Evolutionary conservation across 2,113 vertebrate genomes (phyloP).

Genomic region (Misgurnus anguillicaudatus): DNA sequence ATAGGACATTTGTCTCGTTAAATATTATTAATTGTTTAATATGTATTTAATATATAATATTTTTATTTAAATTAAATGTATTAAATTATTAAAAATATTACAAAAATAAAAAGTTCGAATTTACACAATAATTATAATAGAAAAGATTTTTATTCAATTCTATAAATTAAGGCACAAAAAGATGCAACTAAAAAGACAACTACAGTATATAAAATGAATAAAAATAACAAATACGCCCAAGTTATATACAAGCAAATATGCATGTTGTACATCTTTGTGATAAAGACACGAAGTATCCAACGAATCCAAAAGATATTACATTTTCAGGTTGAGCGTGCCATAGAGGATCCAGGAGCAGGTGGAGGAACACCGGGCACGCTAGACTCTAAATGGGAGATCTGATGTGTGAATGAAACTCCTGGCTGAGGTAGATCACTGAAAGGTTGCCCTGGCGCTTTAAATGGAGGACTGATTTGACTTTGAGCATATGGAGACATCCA

Average conservation of each 20-base stretch:
- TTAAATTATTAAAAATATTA: too few relatives aligned
- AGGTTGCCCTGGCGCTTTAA: background rate
- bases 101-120: background rate
- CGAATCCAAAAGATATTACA: background rate
- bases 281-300: background rate
- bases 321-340: background rate
- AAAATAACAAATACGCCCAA: background rate
- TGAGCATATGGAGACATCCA: constrained; percentile 32
- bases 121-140: background rate
- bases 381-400: background rate
- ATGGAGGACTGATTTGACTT: constrained; percentile 26
- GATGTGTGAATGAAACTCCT: background rate
- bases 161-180: background rate
- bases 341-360: background rate
- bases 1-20: background rate
- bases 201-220: background rate
- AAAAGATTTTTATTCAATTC: background rate
- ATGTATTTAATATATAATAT: too few relatives aligned
- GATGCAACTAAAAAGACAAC: background rate
- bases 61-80: too few relatives aligned
- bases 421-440: constrained; percentile 9
- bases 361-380: background rate
- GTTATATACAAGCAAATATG: too few relatives aligned
- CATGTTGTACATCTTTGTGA: background rate
- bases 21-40: too few relatives aligned